These are phyloP conservation scores for Sebastes umbrosus DNA, from an alignment of 2,797 vertebrate genomes.

Conservation along the genomic window DNA sequence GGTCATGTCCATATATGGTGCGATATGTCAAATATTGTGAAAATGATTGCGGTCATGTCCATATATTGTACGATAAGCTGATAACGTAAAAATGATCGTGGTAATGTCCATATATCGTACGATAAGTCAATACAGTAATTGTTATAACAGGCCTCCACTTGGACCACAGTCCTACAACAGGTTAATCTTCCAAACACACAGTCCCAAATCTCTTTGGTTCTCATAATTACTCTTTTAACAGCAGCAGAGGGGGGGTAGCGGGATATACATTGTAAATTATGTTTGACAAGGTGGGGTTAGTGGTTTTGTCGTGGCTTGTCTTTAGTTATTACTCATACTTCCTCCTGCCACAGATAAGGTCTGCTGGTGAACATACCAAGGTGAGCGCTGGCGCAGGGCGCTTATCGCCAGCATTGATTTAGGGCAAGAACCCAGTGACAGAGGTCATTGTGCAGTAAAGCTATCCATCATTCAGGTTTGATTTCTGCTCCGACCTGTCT, in stretches of 20 bases:
- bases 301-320: conserved; percentile 94
- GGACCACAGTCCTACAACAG: conserved; percentile 80
- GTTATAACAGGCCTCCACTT: conserved; percentile 27
- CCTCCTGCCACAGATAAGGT: conserved; percentile 86
- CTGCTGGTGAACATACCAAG: conserved; percentile 83
- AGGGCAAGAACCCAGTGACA: conserved; percentile 81
- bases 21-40: too few relatives aligned
- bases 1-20: too few relatives aligned
- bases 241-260: conserved; percentile 55
- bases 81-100: too few relatives aligned
- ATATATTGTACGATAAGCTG: too few relatives aligned
- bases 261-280: conserved; percentile 95
- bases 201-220: conserved; percentile 84
- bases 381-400: conserved; percentile 79
- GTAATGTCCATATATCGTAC: not conserved
- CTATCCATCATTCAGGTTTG: conserved; percentile 82
- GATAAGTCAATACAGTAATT: not conserved
- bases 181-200: conserved; percentile 84
- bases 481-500: conserved; percentile 82
- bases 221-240: conserved; percentile 92
- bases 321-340: conserved; percentile 93
- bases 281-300: conserved; percentile 97
- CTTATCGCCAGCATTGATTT: conserved; percentile 86
- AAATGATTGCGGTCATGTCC: too few relatives aligned
- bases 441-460: conserved; percentile 84